Base-by-base conservation (phyloP, 2,113 vertebrate genomes). In the Eclectus roratus region DNA sequence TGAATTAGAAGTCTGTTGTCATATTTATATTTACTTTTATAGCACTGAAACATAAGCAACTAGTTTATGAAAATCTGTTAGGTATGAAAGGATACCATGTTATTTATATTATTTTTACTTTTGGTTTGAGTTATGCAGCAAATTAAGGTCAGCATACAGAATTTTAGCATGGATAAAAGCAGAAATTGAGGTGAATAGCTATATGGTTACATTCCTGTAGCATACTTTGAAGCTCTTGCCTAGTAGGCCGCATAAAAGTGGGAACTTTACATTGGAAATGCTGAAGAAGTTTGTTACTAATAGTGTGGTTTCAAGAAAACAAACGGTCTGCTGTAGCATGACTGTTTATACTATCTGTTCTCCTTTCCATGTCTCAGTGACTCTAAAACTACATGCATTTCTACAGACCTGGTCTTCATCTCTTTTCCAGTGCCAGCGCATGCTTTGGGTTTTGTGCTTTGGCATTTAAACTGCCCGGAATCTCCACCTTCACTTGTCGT, bases 241-340 rank as follows among this genome's bases (percentile, higher is more conserved):
- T 37, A 39, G 43, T 77, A 7, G 8, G 11, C 17, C 58, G 13
- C 20, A 23, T 88, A 46, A 44, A 89, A 65, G 2, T 29, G 35
- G 10, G 11, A 69, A 18, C 19, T 78, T 69, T 7, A n/a, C 1
- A 0, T 3, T 95, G 63, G 23, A 77, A 78, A 39, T 89, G 41
- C 15, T 77, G 53, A 47, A 47, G 44, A 46, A 46, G 11, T 87
- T 84, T 68, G 20, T 50, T 78, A 39, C 18, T 47, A 50, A 21
- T 15, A 18, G 15, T 15, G n/a, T 73, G 49, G n/a, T 69, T 33
- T 16, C 17, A 50, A 56, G 43, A 35, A 85, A 33, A 27, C 13
- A 0, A 3, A 4, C 0, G 0, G 20, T 60, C 49, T 73, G 0
- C 28, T 77, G 10, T 66, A 47, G 27, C 19, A 33, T 35, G 16